Evolutionary conservation across 1,140 invertebrate genomes (phyloP).

Genomic region (Pomacea maculata): DNA sequence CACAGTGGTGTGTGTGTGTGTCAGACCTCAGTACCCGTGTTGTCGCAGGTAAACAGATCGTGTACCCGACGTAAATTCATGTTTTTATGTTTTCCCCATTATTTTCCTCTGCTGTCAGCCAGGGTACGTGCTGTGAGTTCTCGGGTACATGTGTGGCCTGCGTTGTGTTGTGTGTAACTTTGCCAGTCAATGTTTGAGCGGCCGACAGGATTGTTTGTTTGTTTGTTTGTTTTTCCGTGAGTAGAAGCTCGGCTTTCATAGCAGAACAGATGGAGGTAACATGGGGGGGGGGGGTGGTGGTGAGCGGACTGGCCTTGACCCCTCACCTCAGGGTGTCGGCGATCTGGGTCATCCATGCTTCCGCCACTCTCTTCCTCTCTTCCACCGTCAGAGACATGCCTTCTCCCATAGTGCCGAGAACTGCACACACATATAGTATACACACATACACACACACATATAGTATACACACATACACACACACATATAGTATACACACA

Average conservation of each 20-base stretch:
- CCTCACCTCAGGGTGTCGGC: slow-evolving; percentile 30
- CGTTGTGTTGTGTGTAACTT: too few species aligned
- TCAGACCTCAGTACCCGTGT: too few species aligned
- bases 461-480: background rate
- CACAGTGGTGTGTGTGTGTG: too few species aligned
- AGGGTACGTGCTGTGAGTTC: too few species aligned
- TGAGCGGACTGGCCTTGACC: background rate
- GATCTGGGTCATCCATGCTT: slow-evolving; percentile 73
- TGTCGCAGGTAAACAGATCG: too few species aligned
- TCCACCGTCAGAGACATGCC: slow-evolving; percentile 75
- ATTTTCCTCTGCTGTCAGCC: background rate
- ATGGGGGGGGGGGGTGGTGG: too few species aligned
- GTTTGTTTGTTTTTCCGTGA: too few species aligned
- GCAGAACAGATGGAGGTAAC: too few species aligned
- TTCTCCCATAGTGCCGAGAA: slow-evolving; percentile 83
- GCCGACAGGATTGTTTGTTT: too few species aligned
- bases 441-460: slow-evolving; percentile 12
- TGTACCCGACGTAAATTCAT: background rate
- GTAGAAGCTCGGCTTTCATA: too few species aligned
- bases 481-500: background rate
- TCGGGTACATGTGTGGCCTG: too few species aligned
- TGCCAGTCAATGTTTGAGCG: too few species aligned
- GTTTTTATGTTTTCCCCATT: background rate
- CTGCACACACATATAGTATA: slow-evolving; percentile 60
- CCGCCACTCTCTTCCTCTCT: slow-evolving; percentile 77